phyloP scores from a whole-genome alignment of 2,797 vertebrate species.

The Cercopithecus diana region DNA sequence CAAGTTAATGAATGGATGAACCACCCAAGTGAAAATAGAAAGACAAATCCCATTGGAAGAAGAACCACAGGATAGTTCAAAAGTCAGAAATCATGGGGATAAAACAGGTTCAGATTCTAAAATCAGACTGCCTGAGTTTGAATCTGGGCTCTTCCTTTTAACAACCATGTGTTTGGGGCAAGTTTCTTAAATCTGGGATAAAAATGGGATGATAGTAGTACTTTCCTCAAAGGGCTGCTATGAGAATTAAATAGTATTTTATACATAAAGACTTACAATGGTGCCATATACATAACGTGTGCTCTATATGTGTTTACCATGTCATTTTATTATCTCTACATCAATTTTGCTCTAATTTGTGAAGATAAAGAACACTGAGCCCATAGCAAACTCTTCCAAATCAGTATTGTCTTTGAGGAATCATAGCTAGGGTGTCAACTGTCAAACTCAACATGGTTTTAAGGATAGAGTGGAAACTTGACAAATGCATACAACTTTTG shows the following conservation, averaged over 20 bases:
- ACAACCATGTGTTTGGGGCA: not conserved
- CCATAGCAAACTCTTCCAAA: not conserved
- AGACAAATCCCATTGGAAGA: not conserved
- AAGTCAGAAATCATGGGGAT: not conserved
- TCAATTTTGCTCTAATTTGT: not conserved
- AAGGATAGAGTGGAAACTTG: not conserved
- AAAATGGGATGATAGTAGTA: not conserved
- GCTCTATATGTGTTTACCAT: rapidly evolving
- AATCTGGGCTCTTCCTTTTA: not conserved
- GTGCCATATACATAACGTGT: not conserved
- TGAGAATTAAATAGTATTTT: not conserved
- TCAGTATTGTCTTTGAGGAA: not conserved
- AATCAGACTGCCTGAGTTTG: not conserved
- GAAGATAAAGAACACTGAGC: not conserved
- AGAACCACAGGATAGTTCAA: not conserved
- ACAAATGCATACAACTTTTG: rapidly evolving
- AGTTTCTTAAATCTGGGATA: not conserved
- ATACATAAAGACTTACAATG: not conserved
- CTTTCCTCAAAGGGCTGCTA: not conserved
- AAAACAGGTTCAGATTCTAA: not conserved
- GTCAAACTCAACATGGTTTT: not conserved
- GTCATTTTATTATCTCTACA: not conserved
- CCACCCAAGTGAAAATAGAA: not conserved
- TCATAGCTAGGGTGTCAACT: not conserved
- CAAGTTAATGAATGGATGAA: not conserved